Base-by-base conservation (phyloP, 2,797 vertebrate species). In the Sardinella longiceps region DNA sequence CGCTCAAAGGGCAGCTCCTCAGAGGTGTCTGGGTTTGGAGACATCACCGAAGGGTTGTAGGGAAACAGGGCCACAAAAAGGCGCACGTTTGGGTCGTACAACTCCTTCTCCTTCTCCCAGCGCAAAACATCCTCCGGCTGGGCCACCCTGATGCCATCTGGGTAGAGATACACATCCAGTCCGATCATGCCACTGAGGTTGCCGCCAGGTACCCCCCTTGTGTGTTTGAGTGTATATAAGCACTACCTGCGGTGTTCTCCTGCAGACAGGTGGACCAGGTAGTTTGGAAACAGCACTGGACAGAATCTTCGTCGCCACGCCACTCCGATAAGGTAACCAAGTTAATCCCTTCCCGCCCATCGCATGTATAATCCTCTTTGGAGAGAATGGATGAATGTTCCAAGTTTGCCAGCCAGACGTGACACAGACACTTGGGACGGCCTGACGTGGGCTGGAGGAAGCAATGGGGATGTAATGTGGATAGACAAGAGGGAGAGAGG, bases 21-120 rank as follows among this genome's bases (percentile, higher is more conserved):
- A 30, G 96, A 96, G 0, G 96, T 96, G 60, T 99, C 97, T 0
- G 94, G 89, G 91, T 99, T 99, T 43, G 98, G 97, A 0, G 98
- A 99, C 98, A 99, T 99, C 0, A 96, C 95, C 63, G 95, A 91
- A 0, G 98, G 98, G 86, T 98, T 97, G 5, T 99, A 99, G 37
- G 98, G 97, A 91, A 98, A 99, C 83, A 99, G 96, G 63, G 97
- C 97, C 89, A 99, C 97, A 89, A 99, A 99, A 84, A 98, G 90
- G 3, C 97, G 92, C 1, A 95, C 28, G 0, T 89, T 86, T 60
- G 94, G 94, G n/a, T 91, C 90, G 80, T 90, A 91, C 83, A 89
- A 80, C 85, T 91, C 90, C 30, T 84, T 93, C 66, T 91, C 91
- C 0, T 90, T 83, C 82, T 95, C 94, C 93, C 93, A 94, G 80